Base-by-base conservation (phyloP, 1,140 invertebrate species). In the Trachelipus rathkii region DNA sequence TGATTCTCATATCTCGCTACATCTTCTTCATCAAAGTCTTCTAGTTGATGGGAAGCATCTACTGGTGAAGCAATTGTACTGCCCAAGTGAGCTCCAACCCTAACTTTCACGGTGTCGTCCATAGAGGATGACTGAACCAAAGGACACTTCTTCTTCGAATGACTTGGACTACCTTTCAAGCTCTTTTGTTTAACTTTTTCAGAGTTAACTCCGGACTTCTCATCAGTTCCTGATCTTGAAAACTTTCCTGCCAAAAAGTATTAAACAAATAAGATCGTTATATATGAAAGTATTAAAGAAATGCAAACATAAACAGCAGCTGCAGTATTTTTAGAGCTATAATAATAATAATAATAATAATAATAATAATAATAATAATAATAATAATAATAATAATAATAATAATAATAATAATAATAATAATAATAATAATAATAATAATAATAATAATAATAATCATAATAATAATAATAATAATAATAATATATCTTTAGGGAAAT, bases 1-100 rank as follows among this genome's bases (percentile, higher is more conserved):
- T 75, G 75, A 60, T 72, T 77, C 73, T 79, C 78, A 66, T 78
- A 77, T 23, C 78, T 50, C n/a, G 77, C 78, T 44, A 81, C 75
- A 68, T 81, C 78, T 44, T 77, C 80, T 45, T 79, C 76, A 69
- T 79, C 75, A 72, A 76, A 79, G 1, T 75, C 78, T 10, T 76
- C 72, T 13, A 33, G 15, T 46, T 50, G 15, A n/a, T 33, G 10
- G 24, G n/a, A 23, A 33, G 72, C 23, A 19, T 21, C 71, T 46
- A 46, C 44, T 44, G 44, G 24, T 21, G 44, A 46, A 24, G 19
- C 24, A 24, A 21, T 45, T 45, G 69, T 44, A 15, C 44, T 74
- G 46, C 6, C 44, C 11, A 21, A 71, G 8, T 13, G 69, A 0
- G 1, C 13, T 71, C 23, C 21, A 23, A 23, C 23, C 23, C 44